phyloP scores from a whole-genome alignment of 2,113 vertebrate genomes.

The Colaptes auratus region DNA sequence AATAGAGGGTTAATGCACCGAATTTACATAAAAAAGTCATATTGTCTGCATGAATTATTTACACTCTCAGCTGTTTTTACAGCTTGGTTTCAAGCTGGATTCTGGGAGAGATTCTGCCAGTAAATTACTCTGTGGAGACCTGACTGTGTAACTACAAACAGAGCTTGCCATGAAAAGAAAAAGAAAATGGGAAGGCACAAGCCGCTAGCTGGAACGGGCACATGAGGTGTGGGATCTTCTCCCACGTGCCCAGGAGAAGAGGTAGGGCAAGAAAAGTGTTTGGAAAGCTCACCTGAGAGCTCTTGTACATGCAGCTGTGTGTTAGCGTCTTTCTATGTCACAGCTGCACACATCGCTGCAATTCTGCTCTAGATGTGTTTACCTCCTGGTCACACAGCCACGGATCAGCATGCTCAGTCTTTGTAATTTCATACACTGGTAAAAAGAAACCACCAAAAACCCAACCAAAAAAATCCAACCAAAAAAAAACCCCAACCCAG shows the following conservation, averaged over 20 bases:
- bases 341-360: background rate
- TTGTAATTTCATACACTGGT: background rate
- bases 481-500: background rate
- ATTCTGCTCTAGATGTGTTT: background rate
- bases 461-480: too few relatives aligned
- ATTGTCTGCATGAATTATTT: constrained; percentile 99
- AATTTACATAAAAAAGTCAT: constrained; percentile 99
- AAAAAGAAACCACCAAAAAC: too few relatives aligned
- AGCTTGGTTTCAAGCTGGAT: constrained; percentile 92
- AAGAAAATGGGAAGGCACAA: constrained; percentile 66
- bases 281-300: background rate
- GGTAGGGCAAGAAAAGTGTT: background rate
- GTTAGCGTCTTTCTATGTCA: background rate
- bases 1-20: constrained; percentile 99
- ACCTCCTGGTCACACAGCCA: background rate
- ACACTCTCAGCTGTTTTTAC: constrained; percentile 99
- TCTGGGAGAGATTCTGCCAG: constrained; percentile 93
- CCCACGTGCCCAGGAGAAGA: background rate
- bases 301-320: background rate
- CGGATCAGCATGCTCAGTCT: background rate
- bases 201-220: constrained; percentile 23
- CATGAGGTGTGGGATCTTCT: background rate
- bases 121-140: constrained; percentile 92
- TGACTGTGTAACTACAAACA: constrained; percentile 77
- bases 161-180: constrained; percentile 71